Evolutionary conservation across 2,797 vertebrate species (phyloP), one percentile per base, ranked within the genome.

Genomic region (Pangasius sanitwongsei): DNA sequence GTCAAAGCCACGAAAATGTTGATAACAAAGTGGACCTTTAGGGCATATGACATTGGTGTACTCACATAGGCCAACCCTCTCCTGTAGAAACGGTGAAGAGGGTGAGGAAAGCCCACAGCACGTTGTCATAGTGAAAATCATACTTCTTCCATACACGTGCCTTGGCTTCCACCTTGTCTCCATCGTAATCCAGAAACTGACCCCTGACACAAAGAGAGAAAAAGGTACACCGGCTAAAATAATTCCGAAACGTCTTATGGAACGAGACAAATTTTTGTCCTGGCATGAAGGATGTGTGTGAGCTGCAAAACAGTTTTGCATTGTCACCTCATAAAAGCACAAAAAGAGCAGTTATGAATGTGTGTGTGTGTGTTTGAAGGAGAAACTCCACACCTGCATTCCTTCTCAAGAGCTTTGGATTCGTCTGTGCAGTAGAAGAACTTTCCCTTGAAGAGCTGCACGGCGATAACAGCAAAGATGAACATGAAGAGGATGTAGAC

Each of bases 401-500:
- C 98, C 91, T 97, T 97, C 95, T 99, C 96, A 93, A 98, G 95
- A 83, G 97, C 97, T 92, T 99, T 99, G 16, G 98, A 99, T 93
- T 98, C 97, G 0, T 99, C 98, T 0, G 98, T 99, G 96, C 98
- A 99, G 95, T 98, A 99, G 96, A 99, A 99, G 93, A 99, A 99
- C 86, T 97, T 98, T 25, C 98, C 98, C 92, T 99, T 99, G 94
- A 99, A 99, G 89, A 99, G 98, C 94, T 99, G 98, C 90, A 99
- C 98, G 0, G 98, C 98, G 9, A 99, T 98, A 87, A 99, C 98
- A 0, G 98, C 98, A 1, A 99, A 99, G 93, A 99, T 99, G 96
- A 99, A 98, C 98, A 99, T 99, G 96, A 99, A 99, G 93, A 99
- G 98, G 94, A 99, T 96, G 95, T 99, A 99, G 89, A 99, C 98